phyloP scores from a whole-genome alignment of 2,797 vertebrate species.

The Chrysolophus pictus region DNA sequence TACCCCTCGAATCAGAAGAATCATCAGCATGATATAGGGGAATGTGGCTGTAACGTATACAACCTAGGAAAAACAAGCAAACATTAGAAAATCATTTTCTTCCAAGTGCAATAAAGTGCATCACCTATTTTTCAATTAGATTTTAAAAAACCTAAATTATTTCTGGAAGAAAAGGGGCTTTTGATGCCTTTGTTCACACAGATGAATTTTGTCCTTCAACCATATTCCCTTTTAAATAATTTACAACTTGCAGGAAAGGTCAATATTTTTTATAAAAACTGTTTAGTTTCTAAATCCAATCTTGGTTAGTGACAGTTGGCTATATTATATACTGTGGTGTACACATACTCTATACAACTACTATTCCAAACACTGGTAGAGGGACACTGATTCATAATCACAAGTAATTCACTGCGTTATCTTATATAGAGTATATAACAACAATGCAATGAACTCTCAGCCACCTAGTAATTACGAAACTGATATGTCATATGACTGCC shows the following conservation, averaged over 20 bases:
- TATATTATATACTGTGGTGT: background rate
- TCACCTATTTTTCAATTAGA: background rate
- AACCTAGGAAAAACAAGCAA: conserved; percentile 80
- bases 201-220: background rate
- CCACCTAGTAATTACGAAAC: background rate
- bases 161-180: background rate
- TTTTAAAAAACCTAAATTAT: background rate
- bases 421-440: background rate
- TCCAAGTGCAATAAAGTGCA: background rate
- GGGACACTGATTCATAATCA: background rate
- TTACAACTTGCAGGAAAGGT: background rate
- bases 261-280: background rate
- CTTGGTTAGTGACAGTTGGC: background rate
- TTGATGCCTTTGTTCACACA: rapidly evolving
- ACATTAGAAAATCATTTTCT: background rate
- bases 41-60: conserved; percentile 95
- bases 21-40: conserved; percentile 86
- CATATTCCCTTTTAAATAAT: background rate
- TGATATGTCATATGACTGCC: background rate
- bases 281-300: background rate
- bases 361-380: background rate
- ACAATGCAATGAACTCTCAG: background rate
- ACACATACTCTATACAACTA: background rate
- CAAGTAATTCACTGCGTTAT: background rate
- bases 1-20: conserved; percentile 93